Conservation (phyloP, 2,113 vertebrate genomes). For the Bos javanicus region DNA sequence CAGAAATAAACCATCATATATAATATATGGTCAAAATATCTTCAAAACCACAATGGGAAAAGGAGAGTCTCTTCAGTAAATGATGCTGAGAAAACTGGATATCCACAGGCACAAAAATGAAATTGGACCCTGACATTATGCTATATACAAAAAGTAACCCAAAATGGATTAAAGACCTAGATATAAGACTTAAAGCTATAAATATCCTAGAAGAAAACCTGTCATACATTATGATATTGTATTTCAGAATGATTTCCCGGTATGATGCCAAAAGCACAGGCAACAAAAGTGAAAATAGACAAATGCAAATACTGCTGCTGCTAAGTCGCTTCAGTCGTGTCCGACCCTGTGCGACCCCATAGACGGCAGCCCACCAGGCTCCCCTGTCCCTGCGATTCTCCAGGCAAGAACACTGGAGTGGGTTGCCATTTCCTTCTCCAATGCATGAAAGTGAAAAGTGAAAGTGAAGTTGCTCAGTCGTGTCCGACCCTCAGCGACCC, state of each 20-base stretch:
- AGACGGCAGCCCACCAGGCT: no score
- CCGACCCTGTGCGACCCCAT: no score
- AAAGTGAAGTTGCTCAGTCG: no score
- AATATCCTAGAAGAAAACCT: not conserved
- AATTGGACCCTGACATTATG: not conserved
- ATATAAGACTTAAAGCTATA: not conserved
- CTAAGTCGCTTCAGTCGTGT: no score
- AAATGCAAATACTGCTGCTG: not conserved
- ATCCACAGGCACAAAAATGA: not conserved
- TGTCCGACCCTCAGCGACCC: no score
- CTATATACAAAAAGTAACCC: not conserved
- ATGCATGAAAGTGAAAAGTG: no score
- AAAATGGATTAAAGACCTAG: not conserved
- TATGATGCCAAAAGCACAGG: not conserved
- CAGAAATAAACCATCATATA: not conserved
- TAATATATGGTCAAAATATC: not conserved
- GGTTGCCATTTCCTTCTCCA: no score
- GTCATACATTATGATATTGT: not conserved
- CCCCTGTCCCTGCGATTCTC: no score
- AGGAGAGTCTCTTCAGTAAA: not conserved
- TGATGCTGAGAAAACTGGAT: not conserved
- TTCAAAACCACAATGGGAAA: not conserved
- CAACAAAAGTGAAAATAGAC: not conserved
- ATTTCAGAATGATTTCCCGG: not conserved
- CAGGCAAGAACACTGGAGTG: no score